Evolutionary conservation across 2,888 invertebrate species (phyloP), one percentile per base, ranked within the genome.

Genomic region (Eupithecia exiguata): DNA sequence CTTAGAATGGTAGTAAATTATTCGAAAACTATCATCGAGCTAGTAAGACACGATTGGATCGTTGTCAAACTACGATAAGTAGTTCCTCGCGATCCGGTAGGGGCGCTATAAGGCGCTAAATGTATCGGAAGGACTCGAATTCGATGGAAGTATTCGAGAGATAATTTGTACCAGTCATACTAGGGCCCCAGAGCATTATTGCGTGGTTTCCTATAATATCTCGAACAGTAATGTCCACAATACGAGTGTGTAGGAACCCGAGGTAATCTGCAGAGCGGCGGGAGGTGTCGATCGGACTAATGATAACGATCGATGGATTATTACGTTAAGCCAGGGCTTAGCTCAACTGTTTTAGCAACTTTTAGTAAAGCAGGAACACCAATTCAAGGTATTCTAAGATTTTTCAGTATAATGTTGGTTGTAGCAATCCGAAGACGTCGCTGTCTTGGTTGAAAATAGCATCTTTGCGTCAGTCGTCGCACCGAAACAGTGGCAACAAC

Each of bases 301-400:
- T 92, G 93, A 94, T 94, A 93, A 90, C 88, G 90, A 93, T 92
- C 92, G 91, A 89, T 90, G 88, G 92, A 94, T 93, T 94, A 93
- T 94, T 93, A 94, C 93, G 92, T 93, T 93, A 93, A 91, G 88
- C 87, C 87, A 85, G 84, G 92, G 91, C 25, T 58, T 1, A 92
- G 88, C 86, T 87, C 86, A 84, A 86, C 89, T 89, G 89, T 90
- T 90, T 88, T 88, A 75, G 62, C 66, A 6, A 40, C 65, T n/a
- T 21, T 6, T 21, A 38, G 38, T 12, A 7, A 1, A 25, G 40
- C 14, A 30, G 30, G 14, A 14, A 30, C 14, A 38, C 3, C 38
- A 40, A 5, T 36, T 35, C 35, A 62, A 30, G 3, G 16, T 35
- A 18, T 25, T 62, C 35, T 62, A 18, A 35, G 62, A 35, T 5